These are phyloP conservation scores for Phocoena phocoena DNA, from an alignment of 2,113 vertebrate genomes.

Conservation along the genomic window DNA sequence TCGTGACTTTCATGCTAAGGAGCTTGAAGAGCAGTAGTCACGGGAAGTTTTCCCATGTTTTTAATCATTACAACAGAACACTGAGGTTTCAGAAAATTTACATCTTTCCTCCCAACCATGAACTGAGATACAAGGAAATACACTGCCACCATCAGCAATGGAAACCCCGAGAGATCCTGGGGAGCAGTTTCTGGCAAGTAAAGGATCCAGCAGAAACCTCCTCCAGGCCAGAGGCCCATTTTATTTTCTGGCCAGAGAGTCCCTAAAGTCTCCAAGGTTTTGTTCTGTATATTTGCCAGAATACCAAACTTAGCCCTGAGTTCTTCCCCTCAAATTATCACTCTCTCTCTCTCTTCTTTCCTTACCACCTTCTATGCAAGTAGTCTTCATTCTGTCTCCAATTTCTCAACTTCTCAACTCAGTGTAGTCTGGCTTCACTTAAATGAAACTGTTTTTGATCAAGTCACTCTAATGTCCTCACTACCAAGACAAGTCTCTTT, in stretches of 20 bases:
- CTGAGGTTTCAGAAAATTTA: neutral
- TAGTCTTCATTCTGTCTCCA: neutral
- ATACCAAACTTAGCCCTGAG: neutral
- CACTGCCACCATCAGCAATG: neutral
- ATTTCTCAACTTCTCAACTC: neutral
- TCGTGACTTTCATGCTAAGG: neutral
- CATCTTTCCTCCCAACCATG: neutral
- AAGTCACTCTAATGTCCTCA: neutral
- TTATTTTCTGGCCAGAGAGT: neutral
- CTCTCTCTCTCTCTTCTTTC: neutral
- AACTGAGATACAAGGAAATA: constrained; percentile 7
- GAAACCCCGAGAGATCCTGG: neutral
- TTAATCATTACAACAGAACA: neutral
- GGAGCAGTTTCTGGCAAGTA: neutral
- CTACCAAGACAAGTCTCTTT: neutral
- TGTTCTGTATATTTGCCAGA: constrained; percentile 3
- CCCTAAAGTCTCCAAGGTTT: neutral
- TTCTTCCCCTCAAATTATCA: neutral
- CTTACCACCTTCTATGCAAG: neutral
- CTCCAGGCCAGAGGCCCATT: neutral
- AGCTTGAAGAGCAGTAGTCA: neutral
- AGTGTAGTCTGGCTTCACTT: neutral
- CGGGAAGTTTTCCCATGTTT: neutral
- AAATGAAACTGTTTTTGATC: neutral
- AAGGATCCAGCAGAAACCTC: neutral